Conservation (phyloP, 1,140 invertebrate species). For the Formica selysi region DNA sequence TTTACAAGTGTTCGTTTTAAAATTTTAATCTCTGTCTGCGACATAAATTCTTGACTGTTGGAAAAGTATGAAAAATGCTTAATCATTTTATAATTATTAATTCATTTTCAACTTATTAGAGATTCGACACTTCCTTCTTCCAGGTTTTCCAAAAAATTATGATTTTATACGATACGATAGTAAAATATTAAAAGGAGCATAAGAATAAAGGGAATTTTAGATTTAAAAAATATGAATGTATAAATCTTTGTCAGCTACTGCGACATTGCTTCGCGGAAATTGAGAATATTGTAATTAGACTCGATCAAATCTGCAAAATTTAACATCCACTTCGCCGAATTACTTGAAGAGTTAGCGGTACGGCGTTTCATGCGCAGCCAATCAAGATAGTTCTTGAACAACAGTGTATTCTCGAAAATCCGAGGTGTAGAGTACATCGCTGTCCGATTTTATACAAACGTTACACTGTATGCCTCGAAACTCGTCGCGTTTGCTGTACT, state of each 20-base stretch:
- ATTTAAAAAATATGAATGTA: slow-evolving; percentile 13
- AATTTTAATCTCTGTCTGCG: neutral
- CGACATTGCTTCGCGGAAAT: slow-evolving; percentile 51
- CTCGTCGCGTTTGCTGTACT: slow-evolving; percentile 18
- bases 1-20: neutral
- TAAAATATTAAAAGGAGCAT: neutral
- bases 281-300: slow-evolving; percentile 32
- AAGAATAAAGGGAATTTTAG: slow-evolving; percentile 4
- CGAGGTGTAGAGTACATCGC: slow-evolving; percentile 4
- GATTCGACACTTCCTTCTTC: neutral
- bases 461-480: slow-evolving; percentile 43
- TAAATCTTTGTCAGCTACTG: slow-evolving; percentile 32
- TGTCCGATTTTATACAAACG: slow-evolving; percentile 49
- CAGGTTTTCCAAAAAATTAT: neutral
- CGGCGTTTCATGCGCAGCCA: slow-evolving; percentile 29
- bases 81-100: slow-evolving; percentile 11
- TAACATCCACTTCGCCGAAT: slow-evolving; percentile 27
- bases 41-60: neutral
- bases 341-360: slow-evolving; percentile 44
- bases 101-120: neutral
- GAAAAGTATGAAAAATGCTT: too few relatives aligned
- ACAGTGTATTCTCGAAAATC: slow-evolving; percentile 58
- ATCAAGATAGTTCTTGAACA: slow-evolving; percentile 41
- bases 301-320: slow-evolving; percentile 34
- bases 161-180: neutral